Evolutionary conservation across 23 tunicate species (phyloP).

Genomic region (Halocynthia roretzi): DNA sequence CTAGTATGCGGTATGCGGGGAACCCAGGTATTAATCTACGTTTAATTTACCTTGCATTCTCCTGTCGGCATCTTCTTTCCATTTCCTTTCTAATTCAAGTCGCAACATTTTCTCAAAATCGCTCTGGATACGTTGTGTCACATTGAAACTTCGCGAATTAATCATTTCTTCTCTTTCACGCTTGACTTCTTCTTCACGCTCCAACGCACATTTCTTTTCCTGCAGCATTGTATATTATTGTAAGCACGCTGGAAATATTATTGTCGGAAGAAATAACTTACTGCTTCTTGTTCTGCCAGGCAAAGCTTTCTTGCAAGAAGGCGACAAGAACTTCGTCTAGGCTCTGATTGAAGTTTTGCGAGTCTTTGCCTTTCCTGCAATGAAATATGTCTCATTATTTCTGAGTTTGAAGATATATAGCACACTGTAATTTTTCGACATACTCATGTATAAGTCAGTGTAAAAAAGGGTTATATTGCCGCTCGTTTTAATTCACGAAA

Average conservation of each 20-base stretch:
- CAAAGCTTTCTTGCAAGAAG: constrained; percentile 70
- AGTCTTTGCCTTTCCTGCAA: constrained; percentile 59
- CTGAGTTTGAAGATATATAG: too few relatives aligned
- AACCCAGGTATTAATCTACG: not conserved
- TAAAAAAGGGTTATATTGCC: too few relatives aligned
- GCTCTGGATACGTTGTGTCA: constrained; percentile 25
- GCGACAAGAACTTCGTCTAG: constrained; percentile 72
- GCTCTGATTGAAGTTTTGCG: constrained; percentile 59
- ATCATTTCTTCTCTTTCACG: constrained; percentile 51
- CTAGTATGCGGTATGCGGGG: too few relatives aligned
- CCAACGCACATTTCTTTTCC: constrained; percentile 30
- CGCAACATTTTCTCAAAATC: constrained; percentile 66
- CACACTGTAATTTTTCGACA: too few relatives aligned
- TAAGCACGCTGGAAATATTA: not conserved
- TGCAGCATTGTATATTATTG: constrained; percentile 1
- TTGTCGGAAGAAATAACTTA: constrained; percentile 7
- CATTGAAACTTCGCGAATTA: constrained; percentile 4
- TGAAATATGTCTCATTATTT: not conserved
- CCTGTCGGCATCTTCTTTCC: constrained; percentile 26
- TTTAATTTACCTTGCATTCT: constrained; percentile 38
- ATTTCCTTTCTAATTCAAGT: constrained; percentile 49
- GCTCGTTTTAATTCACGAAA: too few relatives aligned
- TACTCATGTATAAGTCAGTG: too few relatives aligned
- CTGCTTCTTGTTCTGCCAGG: constrained; percentile 62
- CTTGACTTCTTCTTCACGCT: constrained; percentile 44